Evolutionary conservation across 2,888 invertebrate species (phyloP).

Genomic region (Caenorhabditis japonica): DNA sequence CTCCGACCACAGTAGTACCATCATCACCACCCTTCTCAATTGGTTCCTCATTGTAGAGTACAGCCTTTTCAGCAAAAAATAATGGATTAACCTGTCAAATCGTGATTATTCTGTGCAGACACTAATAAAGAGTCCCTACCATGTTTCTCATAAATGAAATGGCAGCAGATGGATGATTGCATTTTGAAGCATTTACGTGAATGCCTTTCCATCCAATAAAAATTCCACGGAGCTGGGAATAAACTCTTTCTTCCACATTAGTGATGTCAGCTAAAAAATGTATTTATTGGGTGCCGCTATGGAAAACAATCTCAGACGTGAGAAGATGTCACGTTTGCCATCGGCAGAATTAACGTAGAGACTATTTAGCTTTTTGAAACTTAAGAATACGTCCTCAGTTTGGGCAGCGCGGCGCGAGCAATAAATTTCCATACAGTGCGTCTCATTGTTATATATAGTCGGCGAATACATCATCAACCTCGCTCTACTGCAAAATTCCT

Average conservation of each 20-base stretch:
- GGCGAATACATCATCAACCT: no score
- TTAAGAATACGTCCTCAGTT: no score
- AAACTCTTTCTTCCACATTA: background rate
- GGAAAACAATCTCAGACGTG: background rate
- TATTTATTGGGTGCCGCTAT: background rate
- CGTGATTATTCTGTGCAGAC: no score
- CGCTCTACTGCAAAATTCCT: no score
- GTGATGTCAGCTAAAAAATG: background rate
- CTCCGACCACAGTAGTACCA: no score
- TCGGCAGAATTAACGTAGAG: no score
- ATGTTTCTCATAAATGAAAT: conserved; percentile 14
- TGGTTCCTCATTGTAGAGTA: background rate
- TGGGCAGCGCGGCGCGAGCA: no score
- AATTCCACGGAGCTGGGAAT: conserved; percentile 29
- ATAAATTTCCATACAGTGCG: no score
- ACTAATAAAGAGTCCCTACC: conserved; percentile 13
- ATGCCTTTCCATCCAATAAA: conserved; percentile 30
- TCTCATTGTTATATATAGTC: no score
- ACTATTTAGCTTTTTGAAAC: no score
- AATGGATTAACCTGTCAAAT: no score
- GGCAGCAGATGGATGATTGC: background rate
- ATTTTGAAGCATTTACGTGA: conserved; percentile 8
- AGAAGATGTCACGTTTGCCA: no score
- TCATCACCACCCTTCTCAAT: background rate
- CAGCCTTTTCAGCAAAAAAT: background rate